Conservation (phyloP, 2,113 vertebrate species). For the Petroica traversi region DNA sequence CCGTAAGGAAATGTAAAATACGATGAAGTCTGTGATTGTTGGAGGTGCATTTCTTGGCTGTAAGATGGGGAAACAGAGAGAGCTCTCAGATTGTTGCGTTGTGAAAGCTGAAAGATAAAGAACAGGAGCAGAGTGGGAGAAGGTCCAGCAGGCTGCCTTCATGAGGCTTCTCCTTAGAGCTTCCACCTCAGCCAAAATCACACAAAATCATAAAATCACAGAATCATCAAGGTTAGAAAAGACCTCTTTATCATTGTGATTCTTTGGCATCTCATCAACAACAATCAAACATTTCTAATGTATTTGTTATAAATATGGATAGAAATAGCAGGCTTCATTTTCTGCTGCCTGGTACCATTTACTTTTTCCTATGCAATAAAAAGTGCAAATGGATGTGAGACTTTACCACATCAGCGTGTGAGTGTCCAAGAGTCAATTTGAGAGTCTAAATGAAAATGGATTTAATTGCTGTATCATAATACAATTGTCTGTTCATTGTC, state of each 20-base stretch:
- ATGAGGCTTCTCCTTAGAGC: background rate
- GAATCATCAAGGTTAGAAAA: background rate
- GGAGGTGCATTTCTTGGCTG: background rate
- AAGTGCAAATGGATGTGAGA: background rate
- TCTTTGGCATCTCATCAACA: background rate
- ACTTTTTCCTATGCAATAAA: background rate
- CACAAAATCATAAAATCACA: background rate
- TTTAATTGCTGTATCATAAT: background rate
- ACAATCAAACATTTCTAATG: background rate
- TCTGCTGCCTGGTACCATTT: background rate
- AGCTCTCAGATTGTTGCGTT: background rate
- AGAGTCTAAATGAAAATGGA: background rate
- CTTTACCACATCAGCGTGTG: background rate
- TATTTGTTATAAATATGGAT: background rate
- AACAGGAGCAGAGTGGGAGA: background rate
- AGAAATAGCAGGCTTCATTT: background rate
- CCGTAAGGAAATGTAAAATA: background rate
- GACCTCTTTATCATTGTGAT: background rate
- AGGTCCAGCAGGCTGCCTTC: background rate
- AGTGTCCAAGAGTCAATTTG: background rate
- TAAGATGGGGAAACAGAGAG: background rate
- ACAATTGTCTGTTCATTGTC: background rate
- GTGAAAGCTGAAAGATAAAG: background rate
- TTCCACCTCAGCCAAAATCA: background rate
- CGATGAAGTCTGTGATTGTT: background rate